These are phyloP conservation scores for Nematolebias whitei DNA, from an alignment of 2,113 vertebrate genomes.

Conservation along the genomic window DNA sequence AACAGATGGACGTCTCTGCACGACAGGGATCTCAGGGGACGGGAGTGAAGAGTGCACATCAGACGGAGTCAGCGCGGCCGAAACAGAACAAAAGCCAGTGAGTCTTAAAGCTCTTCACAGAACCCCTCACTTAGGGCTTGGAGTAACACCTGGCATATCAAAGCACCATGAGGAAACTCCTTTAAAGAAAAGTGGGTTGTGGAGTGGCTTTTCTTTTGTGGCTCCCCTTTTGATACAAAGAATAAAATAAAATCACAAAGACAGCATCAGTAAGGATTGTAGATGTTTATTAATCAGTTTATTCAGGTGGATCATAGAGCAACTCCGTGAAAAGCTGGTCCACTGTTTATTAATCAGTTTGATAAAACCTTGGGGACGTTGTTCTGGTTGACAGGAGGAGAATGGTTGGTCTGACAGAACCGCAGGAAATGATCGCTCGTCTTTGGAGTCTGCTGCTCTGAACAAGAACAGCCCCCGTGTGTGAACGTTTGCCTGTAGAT, in stretches of 20 bases:
- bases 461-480: no score
- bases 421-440: no score
- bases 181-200: conserved; percentile 45
- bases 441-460: no score
- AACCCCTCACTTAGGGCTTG: conserved; percentile 5
- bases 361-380: no score
- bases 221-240: conserved; percentile 15
- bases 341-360: conserved; percentile 17
- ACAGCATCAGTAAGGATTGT: neutral
- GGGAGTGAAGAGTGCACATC: conserved; percentile 49
- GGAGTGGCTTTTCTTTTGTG: conserved; percentile 4
- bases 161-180: conserved; percentile 34
- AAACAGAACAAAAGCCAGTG: conserved; percentile 47
- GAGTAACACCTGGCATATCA: conserved; percentile 66
- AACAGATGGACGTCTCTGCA: conserved; percentile 66
- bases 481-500: no score
- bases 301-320: neutral
- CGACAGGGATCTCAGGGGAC: conserved; percentile 43
- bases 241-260: conserved; percentile 1
- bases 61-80: conserved; percentile 46
- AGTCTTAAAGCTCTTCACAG: conserved; percentile 42
- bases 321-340: neutral
- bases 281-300: neutral
- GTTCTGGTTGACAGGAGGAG: no score
- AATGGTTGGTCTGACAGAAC: no score